phyloP scores from a whole-genome alignment of 2,797 vertebrate species.

The Novumbra hubbsi region DNA sequence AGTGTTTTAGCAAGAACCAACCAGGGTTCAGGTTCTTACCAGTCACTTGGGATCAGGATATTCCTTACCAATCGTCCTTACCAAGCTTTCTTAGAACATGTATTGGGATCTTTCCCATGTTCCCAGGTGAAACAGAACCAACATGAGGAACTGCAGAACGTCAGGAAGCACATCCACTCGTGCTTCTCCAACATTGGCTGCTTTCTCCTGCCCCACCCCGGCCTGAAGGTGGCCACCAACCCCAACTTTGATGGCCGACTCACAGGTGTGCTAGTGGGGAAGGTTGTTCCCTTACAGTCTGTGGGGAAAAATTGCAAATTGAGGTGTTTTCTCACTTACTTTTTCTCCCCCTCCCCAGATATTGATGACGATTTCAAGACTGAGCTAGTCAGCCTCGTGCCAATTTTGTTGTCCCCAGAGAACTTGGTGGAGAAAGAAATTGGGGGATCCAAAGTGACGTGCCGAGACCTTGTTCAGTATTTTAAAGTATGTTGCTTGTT shows the following conservation, averaged over 20 bases:
- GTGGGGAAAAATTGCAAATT: not conserved
- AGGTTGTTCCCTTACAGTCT: not conserved
- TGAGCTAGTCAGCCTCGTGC: constrained; percentile 79
- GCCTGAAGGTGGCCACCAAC: constrained; percentile 89
- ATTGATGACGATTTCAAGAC: constrained; percentile 84
- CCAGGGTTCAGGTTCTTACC: not conserved
- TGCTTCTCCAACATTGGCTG: constrained; percentile 88
- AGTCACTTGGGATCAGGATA: too few relatives aligned
- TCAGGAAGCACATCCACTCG: constrained; percentile 87
- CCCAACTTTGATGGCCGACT: constrained; percentile 86
- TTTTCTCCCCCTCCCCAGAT: constrained; percentile 58
- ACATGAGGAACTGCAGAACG: constrained; percentile 88
- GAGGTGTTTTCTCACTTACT: not conserved
- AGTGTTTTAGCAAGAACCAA: not conserved
- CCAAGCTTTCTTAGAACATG: too few relatives aligned
- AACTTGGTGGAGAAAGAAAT: constrained; percentile 89
- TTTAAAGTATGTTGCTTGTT: constrained; percentile 78
- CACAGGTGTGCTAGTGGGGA: constrained; percentile 66
- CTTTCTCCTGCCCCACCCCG: constrained; percentile 88
- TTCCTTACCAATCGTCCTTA: not conserved
- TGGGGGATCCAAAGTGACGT: constrained; percentile 85
- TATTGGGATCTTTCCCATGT: not conserved
- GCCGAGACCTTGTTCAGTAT: constrained; percentile 87
- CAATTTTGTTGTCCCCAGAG: constrained; percentile 81
- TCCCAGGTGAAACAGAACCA: constrained; percentile 84